A percentile compares a stretch with the other conserved stretches of the same genome.
These are phyloP conservation scores for Anhinga anhinga DNA, from an alignment of 2,113 vertebrate species.

Conservation along the genomic window DNA sequence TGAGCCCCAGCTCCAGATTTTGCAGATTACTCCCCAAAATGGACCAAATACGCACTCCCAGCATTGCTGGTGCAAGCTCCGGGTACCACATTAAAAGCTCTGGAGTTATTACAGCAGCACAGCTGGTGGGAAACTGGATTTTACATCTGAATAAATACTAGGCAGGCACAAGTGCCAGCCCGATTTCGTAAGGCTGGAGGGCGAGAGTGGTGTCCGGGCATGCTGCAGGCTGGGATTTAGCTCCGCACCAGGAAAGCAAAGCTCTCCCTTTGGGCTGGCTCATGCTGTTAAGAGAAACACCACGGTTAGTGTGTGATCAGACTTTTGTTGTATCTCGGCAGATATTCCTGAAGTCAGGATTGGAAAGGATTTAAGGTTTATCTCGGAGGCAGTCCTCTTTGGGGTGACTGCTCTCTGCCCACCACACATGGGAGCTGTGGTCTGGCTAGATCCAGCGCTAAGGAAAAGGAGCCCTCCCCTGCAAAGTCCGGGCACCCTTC, in stretches of 20 bases:
- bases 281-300: neutral
- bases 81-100: neutral
- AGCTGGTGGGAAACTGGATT: neutral
- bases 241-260: neutral
- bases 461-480: neutral
- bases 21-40: neutral
- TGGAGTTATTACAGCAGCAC: neutral
- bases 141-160: neutral
- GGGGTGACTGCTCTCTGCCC: neutral
- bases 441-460: neutral
- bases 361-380: neutral
- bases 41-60: neutral
- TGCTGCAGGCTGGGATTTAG: neutral
- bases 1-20: neutral
- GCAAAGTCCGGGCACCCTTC: neutral
- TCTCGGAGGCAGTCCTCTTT: neutral
- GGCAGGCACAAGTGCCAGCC: neutral
- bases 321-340: neutral
- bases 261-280: neutral
- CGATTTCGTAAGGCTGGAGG: neutral
- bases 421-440: fast-evolving
- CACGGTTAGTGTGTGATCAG: neutral
- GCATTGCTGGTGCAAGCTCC: neutral
- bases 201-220: neutral
- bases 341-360: neutral